A percentile compares a stretch with the other conserved stretches of the same genome.
Conservation (phyloP, 2,888 invertebrate genomes). For the Dryococelus australis region DNA sequence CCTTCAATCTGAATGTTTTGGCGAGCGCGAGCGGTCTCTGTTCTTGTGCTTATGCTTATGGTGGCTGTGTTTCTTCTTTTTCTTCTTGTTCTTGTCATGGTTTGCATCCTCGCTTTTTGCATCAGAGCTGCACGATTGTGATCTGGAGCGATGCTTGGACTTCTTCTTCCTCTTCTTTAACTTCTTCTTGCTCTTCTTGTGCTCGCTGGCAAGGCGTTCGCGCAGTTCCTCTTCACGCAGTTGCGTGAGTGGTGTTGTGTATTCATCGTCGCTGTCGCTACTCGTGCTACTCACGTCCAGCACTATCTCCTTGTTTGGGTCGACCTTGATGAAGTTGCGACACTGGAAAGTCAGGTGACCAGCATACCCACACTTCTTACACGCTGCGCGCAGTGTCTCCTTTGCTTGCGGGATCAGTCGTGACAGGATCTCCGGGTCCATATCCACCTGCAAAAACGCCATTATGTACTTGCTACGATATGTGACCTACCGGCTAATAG, state of each 20-base stretch:
- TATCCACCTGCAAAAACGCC: conserved; percentile 41
- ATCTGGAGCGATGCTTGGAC: conserved; percentile 47
- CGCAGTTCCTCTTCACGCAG: conserved; percentile 79
- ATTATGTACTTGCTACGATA: too few species aligned
- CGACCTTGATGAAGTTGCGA: conserved; percentile 91
- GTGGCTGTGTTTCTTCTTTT: conserved; percentile 50
- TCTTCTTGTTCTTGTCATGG: conserved; percentile 57
- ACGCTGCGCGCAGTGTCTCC: conserved; percentile 81
- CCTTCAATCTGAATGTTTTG: background rate
- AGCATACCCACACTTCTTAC: conserved; percentile 95
- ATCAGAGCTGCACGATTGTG: conserved; percentile 51
- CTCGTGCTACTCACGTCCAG: conserved; percentile 95
- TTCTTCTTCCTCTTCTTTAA: conserved; percentile 62
- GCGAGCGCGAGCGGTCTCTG: background rate
- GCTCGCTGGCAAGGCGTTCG: conserved; percentile 71
- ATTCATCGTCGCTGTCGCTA: conserved; percentile 81
- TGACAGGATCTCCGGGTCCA: conserved; percentile 61
- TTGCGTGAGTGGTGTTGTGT: conserved; percentile 82
- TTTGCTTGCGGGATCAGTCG: conserved; percentile 70
- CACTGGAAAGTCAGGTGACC: conserved; percentile 97
- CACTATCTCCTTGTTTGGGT: conserved; percentile 91
- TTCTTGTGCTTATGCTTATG: background rate
- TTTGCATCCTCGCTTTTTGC: conserved; percentile 51
- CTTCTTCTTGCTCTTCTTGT: conserved; percentile 66
- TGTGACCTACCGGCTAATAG: too few species aligned